Base-by-base conservation (phyloP, 1,140 invertebrate genomes). In the Drosophila pseudoananassae region DNA sequence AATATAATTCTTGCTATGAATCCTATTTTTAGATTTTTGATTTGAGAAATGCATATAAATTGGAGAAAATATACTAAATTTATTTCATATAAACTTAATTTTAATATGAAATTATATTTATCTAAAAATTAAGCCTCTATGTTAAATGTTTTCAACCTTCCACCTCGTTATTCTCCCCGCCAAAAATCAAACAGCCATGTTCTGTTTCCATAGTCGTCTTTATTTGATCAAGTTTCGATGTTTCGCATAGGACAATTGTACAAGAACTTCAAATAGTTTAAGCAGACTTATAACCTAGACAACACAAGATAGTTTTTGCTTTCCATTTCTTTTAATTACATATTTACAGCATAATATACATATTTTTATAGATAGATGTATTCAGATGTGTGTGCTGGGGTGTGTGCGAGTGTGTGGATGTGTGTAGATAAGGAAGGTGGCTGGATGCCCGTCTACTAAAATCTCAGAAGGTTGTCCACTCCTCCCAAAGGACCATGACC, bases 401-500 rank as follows among this genome's bases (percentile, higher is more conserved):
- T 15, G 40, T 50, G 46, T 15, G 40, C 40, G 46, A 31, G 40
- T 53, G 60, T 15, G 25, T 50, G 59, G 4, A 23, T 29, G 60
- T 65, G 61, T 23, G 40, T 47, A 38, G n/a, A 17, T 38, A 33
- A 45, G 54, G 46, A 76, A 43, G 31, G 38, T 23, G 17, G 17
- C 15, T 10, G 15, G 40, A 31, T 54, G 38, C 57, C 36, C 36
- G 33, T 52, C 53, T 60, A 88, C 55, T 88, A 70, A 52, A 83
- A 88, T 51, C 83, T 72, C 60, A 89, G 53, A 12, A 88, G 68
- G 57, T 90, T 90, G n/a, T 64, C 71, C 6, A 54, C 65, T 12
- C 77, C 82, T n/a, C 87, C 87, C 54, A 90, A 51, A 2, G 90
- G 72, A 9, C 90, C 90, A 45, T 91, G 90, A 0, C 90, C 90